phyloP scores from a whole-genome alignment of 2,113 vertebrate species.

The Heterotis niloticus region DNA sequence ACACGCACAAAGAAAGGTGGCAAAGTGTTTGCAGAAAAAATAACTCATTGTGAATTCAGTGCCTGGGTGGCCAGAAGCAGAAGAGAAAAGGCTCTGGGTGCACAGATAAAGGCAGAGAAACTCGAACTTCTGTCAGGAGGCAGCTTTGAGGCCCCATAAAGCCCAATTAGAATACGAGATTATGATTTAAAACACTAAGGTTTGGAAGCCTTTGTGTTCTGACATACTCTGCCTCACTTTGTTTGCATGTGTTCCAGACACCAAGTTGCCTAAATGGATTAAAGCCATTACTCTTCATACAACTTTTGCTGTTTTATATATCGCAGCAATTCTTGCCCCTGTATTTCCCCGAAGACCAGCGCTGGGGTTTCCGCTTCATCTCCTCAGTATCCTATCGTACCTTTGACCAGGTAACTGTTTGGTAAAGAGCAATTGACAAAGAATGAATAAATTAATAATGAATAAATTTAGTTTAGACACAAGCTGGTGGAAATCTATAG shows the following conservation, averaged over 20 bases:
- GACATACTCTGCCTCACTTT: not conserved
- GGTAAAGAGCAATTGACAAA: not conserved
- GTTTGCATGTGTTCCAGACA: constrained; percentile 6
- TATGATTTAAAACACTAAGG: not conserved
- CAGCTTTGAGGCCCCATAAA: not conserved
- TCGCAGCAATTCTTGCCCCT: not conserved
- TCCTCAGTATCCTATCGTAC: not conserved
- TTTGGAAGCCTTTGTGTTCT: not conserved
- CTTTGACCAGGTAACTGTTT: not conserved
- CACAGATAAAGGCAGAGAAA: constrained; percentile 14
- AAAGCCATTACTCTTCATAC: not conserved
- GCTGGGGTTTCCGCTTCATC: not conserved
- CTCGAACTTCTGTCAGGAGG: constrained; percentile 2
- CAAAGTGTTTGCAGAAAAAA: not conserved
- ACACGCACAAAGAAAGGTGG: not conserved
- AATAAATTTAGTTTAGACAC: too few relatives aligned
- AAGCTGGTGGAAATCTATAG: too few relatives aligned
- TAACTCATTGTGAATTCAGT: not conserved
- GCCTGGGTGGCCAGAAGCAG: constrained; percentile 4
- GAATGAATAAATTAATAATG: too few relatives aligned
- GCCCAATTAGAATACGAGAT: constrained; percentile 5
- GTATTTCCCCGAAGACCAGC: not conserved
- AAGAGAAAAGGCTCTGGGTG: constrained; percentile 1
- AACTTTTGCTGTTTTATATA: not conserved
- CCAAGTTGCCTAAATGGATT: not conserved